Conservation (phyloP, 2,797 vertebrate genomes). For the Lates japonicus region DNA sequence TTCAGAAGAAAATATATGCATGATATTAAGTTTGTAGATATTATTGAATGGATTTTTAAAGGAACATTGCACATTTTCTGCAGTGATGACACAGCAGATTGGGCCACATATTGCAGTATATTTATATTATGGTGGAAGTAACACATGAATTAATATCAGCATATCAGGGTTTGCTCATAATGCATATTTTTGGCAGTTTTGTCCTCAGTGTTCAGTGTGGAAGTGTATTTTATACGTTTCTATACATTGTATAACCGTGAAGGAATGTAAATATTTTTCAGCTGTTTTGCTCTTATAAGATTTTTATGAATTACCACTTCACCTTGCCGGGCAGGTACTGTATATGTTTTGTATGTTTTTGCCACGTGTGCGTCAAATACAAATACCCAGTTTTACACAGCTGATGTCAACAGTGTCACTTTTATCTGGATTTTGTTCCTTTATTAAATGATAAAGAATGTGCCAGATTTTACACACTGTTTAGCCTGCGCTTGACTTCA, state of each 20-base stretch:
- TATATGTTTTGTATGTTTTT: conserved; percentile 72
- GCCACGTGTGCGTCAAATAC: conserved; percentile 78
- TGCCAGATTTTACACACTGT: conserved; percentile 25
- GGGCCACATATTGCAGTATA: conserved; percentile 3
- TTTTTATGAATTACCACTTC: conserved; percentile 72
- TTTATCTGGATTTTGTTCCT: conserved; percentile 36
- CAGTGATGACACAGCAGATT: conserved; percentile 14
- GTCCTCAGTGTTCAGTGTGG: conserved; percentile 28
- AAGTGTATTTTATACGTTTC: conserved; percentile 52
- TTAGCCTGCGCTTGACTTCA: conserved; percentile 20
- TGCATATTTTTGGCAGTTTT: conserved; percentile 4
- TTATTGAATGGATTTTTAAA: conserved; percentile 53
- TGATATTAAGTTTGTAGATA: conserved; percentile 60
- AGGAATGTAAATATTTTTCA: conserved; percentile 79
- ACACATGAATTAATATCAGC: conserved; percentile 12
- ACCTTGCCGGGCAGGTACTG: conserved; percentile 64
- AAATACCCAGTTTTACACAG: conserved; percentile 74
- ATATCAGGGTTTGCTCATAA: conserved; percentile 21
- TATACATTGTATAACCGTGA: conserved; percentile 61
- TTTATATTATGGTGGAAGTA: conserved; percentile 22
- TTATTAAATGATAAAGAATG: conserved; percentile 18
- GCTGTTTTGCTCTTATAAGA: conserved; percentile 48
- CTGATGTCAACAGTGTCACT: conserved; percentile 23
- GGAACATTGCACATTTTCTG: conserved; percentile 42
- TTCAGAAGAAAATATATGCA: conserved; percentile 24